phyloP scores from a whole-genome alignment of 2,797 vertebrate genomes.

The Tapirus indicus region DNA sequence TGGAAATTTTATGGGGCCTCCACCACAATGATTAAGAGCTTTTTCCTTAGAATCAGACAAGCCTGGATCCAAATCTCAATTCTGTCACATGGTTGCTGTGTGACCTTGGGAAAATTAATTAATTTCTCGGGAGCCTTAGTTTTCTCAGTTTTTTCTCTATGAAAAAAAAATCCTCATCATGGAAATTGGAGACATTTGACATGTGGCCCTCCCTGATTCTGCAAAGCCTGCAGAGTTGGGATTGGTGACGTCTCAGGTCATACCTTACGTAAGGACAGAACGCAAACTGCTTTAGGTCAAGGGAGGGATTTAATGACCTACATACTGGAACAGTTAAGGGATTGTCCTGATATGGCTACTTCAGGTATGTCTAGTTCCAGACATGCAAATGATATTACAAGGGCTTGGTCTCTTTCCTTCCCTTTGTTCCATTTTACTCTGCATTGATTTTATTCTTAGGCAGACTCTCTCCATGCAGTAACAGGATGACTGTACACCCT shows the following conservation, averaged over 20 bases:
- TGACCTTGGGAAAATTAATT: not conserved
- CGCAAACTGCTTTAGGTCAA: not conserved
- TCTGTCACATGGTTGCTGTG: not conserved
- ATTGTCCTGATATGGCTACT: not conserved
- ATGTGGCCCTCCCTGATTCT: not conserved
- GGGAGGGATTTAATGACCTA: not conserved
- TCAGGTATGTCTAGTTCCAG: not conserved
- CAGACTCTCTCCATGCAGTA: not conserved
- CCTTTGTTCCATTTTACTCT: not conserved
- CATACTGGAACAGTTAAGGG: not conserved
- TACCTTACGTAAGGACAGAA: not conserved
- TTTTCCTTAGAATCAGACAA: not conserved
- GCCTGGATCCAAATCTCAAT: not conserved
- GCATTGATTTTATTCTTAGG: not conserved
- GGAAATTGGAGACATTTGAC: not conserved
- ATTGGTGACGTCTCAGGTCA: not conserved
- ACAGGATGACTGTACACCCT: not conserved
- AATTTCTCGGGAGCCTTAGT: not conserved
- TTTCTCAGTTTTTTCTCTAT: not conserved
- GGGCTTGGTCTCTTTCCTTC: not conserved
- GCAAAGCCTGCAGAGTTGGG: not conserved
- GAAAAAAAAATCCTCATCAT: not conserved
- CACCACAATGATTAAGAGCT: not conserved
- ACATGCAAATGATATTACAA: not conserved
- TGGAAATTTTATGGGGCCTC: not conserved